These are phyloP conservation scores for Puntigrus tetrazona DNA, from an alignment of 2,113 vertebrate species.

Conservation along the genomic window DNA sequence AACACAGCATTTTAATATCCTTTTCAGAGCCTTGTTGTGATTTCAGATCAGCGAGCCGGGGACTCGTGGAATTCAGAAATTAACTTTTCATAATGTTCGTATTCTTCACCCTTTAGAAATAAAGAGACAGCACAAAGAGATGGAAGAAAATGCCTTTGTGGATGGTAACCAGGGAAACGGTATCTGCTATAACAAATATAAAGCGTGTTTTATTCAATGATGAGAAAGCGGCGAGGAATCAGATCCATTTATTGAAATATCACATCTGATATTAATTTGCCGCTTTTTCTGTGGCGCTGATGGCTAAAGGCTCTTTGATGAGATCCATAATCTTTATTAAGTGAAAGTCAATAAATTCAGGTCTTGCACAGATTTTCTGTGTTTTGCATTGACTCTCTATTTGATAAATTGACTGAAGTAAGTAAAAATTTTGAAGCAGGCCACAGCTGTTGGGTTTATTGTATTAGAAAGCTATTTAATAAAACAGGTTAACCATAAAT, in stretches of 20 bases:
- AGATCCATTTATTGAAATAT: constrained; percentile 20
- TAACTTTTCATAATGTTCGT: constrained; percentile 1
- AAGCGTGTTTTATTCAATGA: constrained; percentile 45
- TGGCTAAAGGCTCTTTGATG: background rate
- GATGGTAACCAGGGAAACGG: constrained; percentile 40
- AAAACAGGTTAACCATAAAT: background rate
- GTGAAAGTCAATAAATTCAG: constrained; percentile 2
- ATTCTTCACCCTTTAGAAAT: constrained; percentile 10
- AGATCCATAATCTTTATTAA: background rate
- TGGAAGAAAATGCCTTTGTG: background rate
- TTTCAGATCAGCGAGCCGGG: background rate
- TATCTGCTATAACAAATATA: background rate
- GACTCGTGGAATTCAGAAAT: background rate
- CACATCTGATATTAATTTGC: constrained; percentile 31
- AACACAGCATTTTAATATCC: background rate
- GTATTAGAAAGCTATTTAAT: background rate
- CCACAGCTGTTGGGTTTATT: background rate
- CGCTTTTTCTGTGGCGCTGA: background rate
- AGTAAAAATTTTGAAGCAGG: background rate
- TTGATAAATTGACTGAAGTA: background rate
- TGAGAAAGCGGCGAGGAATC: background rate
- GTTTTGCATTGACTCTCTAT: background rate
- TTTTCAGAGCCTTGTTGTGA: background rate
- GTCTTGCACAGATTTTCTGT: background rate
- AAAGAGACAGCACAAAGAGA: background rate